Percentiles rank a stretch among this genome's conserved stretches.
phyloP scores from a whole-genome alignment of 1,140 invertebrate species.

The Coenobita brevimanus region DNA sequence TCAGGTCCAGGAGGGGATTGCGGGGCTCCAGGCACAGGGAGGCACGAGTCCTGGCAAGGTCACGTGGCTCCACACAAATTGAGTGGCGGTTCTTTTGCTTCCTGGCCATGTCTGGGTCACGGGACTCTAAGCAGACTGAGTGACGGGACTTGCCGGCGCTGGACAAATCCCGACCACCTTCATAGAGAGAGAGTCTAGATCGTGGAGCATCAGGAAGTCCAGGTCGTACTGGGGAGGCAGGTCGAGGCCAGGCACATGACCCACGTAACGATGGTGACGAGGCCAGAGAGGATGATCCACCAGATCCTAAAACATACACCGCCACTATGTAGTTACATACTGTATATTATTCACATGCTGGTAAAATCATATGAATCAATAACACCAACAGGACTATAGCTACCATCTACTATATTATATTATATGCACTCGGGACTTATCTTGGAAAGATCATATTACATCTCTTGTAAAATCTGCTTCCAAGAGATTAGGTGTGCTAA shows the following conservation, averaged over 20 bases:
- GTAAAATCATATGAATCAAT: too few species aligned
- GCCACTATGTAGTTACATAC: too few species aligned
- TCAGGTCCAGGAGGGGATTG: slow-evolving; percentile 49
- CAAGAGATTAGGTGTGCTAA: too few species aligned
- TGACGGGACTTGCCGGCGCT: slow-evolving; percentile 43
- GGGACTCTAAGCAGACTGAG: slow-evolving; percentile 40
- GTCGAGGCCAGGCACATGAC: slow-evolving; percentile 58
- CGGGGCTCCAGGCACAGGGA: slow-evolving; percentile 58
- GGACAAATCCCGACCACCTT: slow-evolving; percentile 45
- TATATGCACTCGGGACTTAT: neutral
- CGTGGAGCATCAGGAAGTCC: slow-evolving; percentile 46
- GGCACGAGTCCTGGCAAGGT: slow-evolving; percentile 47
- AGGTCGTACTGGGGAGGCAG: slow-evolving; percentile 43
- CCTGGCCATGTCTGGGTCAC: slow-evolving; percentile 29
- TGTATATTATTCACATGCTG: too few species aligned
- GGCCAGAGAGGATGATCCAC: slow-evolving; percentile 51
- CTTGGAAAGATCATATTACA: too few species aligned
- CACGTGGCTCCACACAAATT: slow-evolving; percentile 53
- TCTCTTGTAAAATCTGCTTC: too few species aligned
- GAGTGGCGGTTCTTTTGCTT: slow-evolving; percentile 58
- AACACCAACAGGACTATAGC: too few species aligned
- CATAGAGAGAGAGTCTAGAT: slow-evolving; percentile 50
- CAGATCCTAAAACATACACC: slow-evolving; percentile 26
- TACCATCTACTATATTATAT: too few species aligned
- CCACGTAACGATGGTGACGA: slow-evolving; percentile 52